Conservation (phyloP, 2,113 vertebrate species). For the Piprites chloris region DNA sequence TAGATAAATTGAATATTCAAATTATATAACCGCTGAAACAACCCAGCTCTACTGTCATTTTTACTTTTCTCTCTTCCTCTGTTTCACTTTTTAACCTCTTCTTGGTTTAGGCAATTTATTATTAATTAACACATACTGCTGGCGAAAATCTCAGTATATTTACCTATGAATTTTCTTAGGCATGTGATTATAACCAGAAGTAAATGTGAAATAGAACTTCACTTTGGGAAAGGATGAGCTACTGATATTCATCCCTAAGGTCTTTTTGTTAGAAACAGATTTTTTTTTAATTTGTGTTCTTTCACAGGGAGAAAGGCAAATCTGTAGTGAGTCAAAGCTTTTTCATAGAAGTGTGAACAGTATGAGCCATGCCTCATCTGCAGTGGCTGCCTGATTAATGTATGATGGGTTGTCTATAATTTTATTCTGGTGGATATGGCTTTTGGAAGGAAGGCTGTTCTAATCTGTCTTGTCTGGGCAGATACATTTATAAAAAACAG, state of each 20-base stretch:
- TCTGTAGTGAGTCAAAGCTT: not conserved
- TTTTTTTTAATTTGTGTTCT: not conserved
- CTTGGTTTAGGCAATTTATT: not conserved
- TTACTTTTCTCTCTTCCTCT: not conserved
- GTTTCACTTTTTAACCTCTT: not conserved
- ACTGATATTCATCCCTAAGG: not conserved
- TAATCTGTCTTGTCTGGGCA: not conserved
- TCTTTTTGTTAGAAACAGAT: not conserved
- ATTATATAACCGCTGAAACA: not conserved
- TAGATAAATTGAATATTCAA: not conserved
- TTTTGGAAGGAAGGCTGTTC: not conserved
- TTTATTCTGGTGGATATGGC: not conserved
- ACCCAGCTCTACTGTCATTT: no score
- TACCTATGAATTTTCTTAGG: not conserved
- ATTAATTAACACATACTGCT: not conserved
- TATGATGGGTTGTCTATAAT: not conserved
- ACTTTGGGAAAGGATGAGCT: not conserved
- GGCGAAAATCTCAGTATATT: not conserved
- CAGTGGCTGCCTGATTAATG: not conserved
- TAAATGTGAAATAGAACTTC: not conserved
- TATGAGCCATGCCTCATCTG: not conserved
- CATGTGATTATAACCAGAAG: not conserved
- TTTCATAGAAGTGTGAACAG: not conserved
- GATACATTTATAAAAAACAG: not conserved
- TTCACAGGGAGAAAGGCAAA: not conserved